Evolutionary conservation across 2,797 vertebrate genomes (phyloP).

Genomic region (Tangara arthus): DNA sequence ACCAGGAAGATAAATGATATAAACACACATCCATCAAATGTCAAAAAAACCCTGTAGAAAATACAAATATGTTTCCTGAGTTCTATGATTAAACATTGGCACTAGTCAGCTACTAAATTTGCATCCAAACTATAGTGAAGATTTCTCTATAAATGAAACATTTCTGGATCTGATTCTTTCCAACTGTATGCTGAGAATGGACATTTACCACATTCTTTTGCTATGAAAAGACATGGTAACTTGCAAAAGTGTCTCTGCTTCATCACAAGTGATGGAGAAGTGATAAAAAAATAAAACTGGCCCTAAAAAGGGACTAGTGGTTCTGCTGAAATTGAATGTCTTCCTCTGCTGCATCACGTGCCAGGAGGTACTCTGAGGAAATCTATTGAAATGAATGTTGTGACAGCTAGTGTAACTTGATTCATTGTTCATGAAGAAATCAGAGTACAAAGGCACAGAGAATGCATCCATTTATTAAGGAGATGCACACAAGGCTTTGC

Average conservation of each 20-base stretch:
- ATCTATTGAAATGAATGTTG: neutral
- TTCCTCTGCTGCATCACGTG: neutral
- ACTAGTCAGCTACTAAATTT: neutral
- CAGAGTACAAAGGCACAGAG: slow-evolving; percentile 11
- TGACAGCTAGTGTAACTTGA: slow-evolving; percentile 35
- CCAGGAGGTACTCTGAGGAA: slow-evolving; percentile 22
- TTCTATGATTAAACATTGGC: neutral
- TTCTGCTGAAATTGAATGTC: neutral
- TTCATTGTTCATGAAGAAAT: neutral
- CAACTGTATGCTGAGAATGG: neutral
- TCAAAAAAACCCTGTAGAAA: neutral
- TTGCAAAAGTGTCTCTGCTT: neutral
- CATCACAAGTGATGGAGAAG: neutral
- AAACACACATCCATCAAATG: neutral
- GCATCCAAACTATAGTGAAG: neutral
- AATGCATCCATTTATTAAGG: neutral
- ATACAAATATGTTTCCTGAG: neutral
- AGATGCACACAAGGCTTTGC: neutral
- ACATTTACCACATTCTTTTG: neutral
- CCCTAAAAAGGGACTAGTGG: neutral
- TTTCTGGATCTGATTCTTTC: neutral
- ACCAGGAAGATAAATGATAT: neutral
- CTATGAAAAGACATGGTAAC: neutral
- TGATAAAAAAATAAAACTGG: neutral
- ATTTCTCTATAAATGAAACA: neutral